A percentile compares a stretch with the other conserved stretches of the same genome.
phyloP scores from a whole-genome alignment of 1,140 invertebrate genomes.

The Monochamus saltuarius region DNA sequence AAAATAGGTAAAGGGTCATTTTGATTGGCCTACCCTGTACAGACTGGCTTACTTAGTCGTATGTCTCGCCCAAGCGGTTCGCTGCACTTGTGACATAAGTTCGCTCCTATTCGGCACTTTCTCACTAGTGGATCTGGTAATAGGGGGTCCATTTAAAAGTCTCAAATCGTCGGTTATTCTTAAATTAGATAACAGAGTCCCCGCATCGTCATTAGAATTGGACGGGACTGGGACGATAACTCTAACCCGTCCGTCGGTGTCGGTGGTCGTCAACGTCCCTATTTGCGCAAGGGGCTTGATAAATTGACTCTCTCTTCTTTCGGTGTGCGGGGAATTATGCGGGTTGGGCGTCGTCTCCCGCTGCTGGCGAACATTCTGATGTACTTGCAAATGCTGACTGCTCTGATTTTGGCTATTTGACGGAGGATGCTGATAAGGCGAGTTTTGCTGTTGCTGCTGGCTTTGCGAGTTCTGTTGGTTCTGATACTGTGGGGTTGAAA shows the following conservation, averaged over 20 bases:
- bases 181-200: slow-evolving; percentile 47
- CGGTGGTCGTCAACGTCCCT: slow-evolving; percentile 60
- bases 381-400: slow-evolving; percentile 23
- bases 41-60: slow-evolving; percentile 71
- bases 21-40: too few species aligned
- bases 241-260: slow-evolving; percentile 57
- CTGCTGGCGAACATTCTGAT: slow-evolving; percentile 18
- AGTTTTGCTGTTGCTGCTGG: background rate
- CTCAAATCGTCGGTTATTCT: slow-evolving; percentile 51
- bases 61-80: slow-evolving; percentile 79
- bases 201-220: slow-evolving; percentile 40
- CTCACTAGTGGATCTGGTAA: slow-evolving; percentile 80
- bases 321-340: slow-evolving; percentile 3
- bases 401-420: background rate
- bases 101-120: slow-evolving; percentile 80
- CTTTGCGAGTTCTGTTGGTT: slow-evolving; percentile 2
- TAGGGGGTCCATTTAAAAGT: slow-evolving; percentile 55
- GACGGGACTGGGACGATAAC: slow-evolving; percentile 58
- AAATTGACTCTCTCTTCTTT: slow-evolving; percentile 55
- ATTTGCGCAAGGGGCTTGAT: slow-evolving; percentile 69
- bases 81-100: slow-evolving; percentile 77
- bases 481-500: slow-evolving; percentile 16
- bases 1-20: too few species aligned
- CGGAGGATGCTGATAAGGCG: background rate
- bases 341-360: slow-evolving; percentile 25